Base-by-base conservation (phyloP, 1,140 invertebrate species). In the Halictus rubicundus region DNA sequence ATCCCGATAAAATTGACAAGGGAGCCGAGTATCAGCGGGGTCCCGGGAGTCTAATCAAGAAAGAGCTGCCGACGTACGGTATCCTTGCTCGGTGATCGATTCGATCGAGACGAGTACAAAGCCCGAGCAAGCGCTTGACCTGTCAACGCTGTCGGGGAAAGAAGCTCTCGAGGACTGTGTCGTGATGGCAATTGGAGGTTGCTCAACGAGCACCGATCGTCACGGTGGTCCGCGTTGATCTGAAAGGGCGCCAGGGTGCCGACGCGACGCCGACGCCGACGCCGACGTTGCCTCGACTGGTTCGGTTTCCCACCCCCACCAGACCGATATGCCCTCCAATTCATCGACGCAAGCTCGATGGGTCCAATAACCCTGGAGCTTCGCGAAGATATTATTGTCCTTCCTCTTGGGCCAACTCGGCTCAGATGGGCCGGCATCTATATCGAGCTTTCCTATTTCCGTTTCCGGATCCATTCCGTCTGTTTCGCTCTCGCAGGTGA, bases 201-300 rank as follows among this genome's bases (percentile, higher is more conserved):
- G 37, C 54, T n/a, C 46, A 60, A 42, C 25, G 46, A 32, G 32
- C 32, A 19, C 27, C 23, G 68, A 42, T 68, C 75, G 71, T 78
- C 80, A 54, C 75, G 70, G 70, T 66, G 76, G 80, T 84, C 66
- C 75, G 61, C 75, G 70, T 60, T 21, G 75, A 82, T 82, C 76
- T 76, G 74, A 82, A 78, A 76, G 46, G 82, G 82, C 74, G 82
- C 66, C 71, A 61, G 74, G 0, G 42, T 46, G 60, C 80, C 75
- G 21, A 0, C 57, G 69, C 49, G 42, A 46, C 42, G 42, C 42
- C 39, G 6, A 10, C 42, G 42, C 42, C 42, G 9, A 12, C 42
- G 42, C 42, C 42, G 42, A 10, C 75, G 54, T 27, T 70, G 74
- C 72, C 68, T 77, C 73, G 60, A 27, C 54, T 32, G 57, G 57